A percentile compares a stretch with the other conserved stretches of the same genome.
Evolutionary conservation across 30 jellyfish, hydroid and myxozoan genomes (phyloP).

Genomic region (Pelagia noctiluca): DNA sequence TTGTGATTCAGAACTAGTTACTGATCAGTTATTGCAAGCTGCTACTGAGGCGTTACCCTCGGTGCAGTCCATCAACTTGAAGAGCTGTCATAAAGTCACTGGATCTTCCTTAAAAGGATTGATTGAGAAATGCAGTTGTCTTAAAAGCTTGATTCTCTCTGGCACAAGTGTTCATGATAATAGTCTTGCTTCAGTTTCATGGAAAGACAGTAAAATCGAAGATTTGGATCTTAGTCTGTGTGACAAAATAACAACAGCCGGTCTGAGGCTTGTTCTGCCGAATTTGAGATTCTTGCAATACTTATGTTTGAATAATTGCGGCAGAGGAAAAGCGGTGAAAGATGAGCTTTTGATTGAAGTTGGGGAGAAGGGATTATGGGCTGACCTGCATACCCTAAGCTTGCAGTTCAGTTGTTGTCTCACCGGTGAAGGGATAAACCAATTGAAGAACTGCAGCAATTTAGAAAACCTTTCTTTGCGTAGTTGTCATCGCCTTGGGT

Average conservation of each 20-base stretch:
- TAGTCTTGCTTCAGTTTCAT: slow-evolving; percentile 16
- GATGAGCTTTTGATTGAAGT: slow-evolving; percentile 38
- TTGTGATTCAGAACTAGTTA: slow-evolving; percentile 36
- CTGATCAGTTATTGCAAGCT: slow-evolving; percentile 15
- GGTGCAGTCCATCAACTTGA: slow-evolving; percentile 28
- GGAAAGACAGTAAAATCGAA: slow-evolving; percentile 41
- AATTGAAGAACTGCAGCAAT: slow-evolving; percentile 17
- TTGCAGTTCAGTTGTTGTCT: slow-evolving; percentile 52
- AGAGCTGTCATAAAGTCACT: slow-evolving; percentile 21
- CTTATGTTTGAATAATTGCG: slow-evolving; percentile 49
- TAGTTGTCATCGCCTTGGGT: slow-evolving; percentile 46
- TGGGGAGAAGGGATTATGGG: slow-evolving; percentile 1
- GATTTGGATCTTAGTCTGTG: slow-evolving; percentile 66
- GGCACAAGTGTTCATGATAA: slow-evolving; percentile 55
- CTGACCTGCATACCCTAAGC: slow-evolving; percentile 34
- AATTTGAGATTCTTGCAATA: slow-evolving; percentile 2
- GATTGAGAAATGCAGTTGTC: not conserved
- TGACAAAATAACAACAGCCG: slow-evolving; percentile 26
- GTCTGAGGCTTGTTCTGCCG: slow-evolving; percentile 34
- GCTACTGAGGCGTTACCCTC: slow-evolving; percentile 30
- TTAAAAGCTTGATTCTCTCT: slow-evolving; percentile 40
- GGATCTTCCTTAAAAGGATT: slow-evolving; percentile 40
- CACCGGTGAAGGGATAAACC: slow-evolving; percentile 8
- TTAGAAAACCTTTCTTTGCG: slow-evolving; percentile 50
- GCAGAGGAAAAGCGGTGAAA: slow-evolving; percentile 66